Conservation (phyloP, 2,797 vertebrate genomes). For the Taenioides sp. region DNA sequence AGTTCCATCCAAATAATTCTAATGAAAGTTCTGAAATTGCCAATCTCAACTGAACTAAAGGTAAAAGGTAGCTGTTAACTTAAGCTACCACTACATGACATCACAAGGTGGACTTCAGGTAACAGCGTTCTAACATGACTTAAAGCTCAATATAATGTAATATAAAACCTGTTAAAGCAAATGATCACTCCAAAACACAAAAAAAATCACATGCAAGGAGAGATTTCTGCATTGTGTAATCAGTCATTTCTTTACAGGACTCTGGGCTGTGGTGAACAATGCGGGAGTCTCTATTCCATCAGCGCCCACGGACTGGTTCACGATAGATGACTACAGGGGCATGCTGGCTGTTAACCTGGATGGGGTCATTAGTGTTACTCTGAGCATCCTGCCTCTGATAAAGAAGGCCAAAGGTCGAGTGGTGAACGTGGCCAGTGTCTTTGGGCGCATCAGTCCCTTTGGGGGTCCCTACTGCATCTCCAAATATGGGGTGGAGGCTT, state of each 20-base stretch:
- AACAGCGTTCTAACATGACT: too few relatives aligned
- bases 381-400: conserved; percentile 75
- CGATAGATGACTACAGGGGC: conserved; percentile 70
- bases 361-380: conserved; percentile 72
- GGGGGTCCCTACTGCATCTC: conserved; percentile 75
- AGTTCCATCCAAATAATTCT: too few relatives aligned
- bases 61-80: too few relatives aligned
- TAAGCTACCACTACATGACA: too few relatives aligned
- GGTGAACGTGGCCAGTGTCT: conserved; percentile 77
- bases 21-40: too few relatives aligned
- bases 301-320: conserved; percentile 73
- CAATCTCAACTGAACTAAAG: too few relatives aligned
- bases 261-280: conserved; percentile 81
- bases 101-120: too few relatives aligned
- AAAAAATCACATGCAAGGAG: not conserved
- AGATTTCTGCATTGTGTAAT: not conserved
- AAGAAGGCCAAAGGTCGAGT: conserved; percentile 77
- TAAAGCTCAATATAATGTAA: too few relatives aligned
- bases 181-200: not conserved
- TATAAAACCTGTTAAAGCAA: too few relatives aligned
- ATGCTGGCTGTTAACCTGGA: conserved; percentile 75
- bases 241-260: conserved; percentile 51
- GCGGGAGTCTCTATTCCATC: conserved; percentile 68
- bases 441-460: conserved; percentile 67
- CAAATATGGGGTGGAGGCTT: conserved; percentile 78